Base-by-base conservation (phyloP, 1,140 invertebrate genomes). In the Teleopsis dalmanni region DNA sequence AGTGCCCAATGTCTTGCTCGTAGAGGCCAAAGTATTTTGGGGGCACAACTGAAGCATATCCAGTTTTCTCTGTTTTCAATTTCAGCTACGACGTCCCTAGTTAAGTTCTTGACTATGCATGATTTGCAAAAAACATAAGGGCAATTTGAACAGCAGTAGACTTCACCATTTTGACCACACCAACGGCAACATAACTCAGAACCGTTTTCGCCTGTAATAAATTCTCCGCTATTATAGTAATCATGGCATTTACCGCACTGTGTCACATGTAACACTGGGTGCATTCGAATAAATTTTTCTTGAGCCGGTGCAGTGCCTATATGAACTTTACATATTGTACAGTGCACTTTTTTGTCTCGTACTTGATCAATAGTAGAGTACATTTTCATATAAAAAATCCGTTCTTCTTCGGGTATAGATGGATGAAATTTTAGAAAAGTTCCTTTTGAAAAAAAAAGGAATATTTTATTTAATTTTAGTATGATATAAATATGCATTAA, bases 151-250 rank as follows among this genome's bases (percentile, higher is more conserved):
- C 91, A 94, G 56, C 88, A 89, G 56, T 87, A 82, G 1, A 93
- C 81, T 60, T 80, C 76, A 4, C 78, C 78, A 23, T 85, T 90
- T 68, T 94, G 87, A 0, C 87, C 89, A 71, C 91, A 94, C 90
- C 90, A 92, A 50, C 88, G 78, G 60, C 91, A 94, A 64, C 91
- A 92, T 55, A 91, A 75, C 64, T 92, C 88, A n/a, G 84, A 85
- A 7, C 87, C 87, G 72, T 91, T 85, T 58, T 89, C 85, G 52
- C 88, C 88, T 72, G 84, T 81, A 33, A 80, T 78, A 68, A 87
- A 87, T 55, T 83, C 81, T 29, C 84, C 85, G 67, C 78, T 66
- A 57, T 78, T 79, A 65, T 92, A 91, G 62, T 89, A 92, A 19
- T 83, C 80, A 53, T 81, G 81, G 72, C 90, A 93, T 44, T 81